Evolutionary conservation across 2,888 invertebrate species (phyloP).

Genomic region (Erpobdella octoculata): DNA sequence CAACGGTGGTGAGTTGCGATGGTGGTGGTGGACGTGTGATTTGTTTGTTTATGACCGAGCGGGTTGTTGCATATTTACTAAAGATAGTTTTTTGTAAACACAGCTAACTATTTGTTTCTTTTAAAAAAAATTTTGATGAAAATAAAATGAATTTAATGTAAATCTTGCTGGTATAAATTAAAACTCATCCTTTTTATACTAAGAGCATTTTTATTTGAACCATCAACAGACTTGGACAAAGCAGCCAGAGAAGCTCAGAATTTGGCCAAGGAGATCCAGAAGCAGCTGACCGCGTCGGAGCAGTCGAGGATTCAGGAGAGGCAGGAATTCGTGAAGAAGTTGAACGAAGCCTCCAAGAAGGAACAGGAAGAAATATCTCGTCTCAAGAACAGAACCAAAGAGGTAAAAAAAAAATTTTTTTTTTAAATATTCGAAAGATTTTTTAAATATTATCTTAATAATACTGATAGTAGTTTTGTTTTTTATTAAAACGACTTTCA

Average conservation of each 20-base stretch:
- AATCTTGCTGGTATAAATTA: neutral
- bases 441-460: neutral
- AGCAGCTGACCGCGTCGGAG: conserved; percentile 25
- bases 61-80: neutral
- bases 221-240: conserved; percentile 20
- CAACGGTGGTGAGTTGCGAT: too few species aligned
- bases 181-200: neutral
- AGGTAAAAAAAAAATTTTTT: neutral
- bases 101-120: too few species aligned
- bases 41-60: too few species aligned
- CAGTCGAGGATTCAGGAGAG: conserved; percentile 26
- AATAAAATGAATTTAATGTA: neutral
- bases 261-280: conserved; percentile 28
- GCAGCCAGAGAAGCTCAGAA: conserved; percentile 26
- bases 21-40: too few species aligned
- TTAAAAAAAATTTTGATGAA: neutral
- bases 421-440: neutral
- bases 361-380: conserved; percentile 3
- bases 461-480: neutral
- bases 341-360: conserved; percentile 11
- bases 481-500: neutral
- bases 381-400: neutral
- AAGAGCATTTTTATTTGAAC: too few species aligned
- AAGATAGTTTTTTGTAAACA: neutral
- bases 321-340: conserved; percentile 22